Evolutionary conservation across 2,797 vertebrate species (phyloP), one percentile per base, ranked within the genome.

Genomic region (Chelidonichthys spinosus): DNA sequence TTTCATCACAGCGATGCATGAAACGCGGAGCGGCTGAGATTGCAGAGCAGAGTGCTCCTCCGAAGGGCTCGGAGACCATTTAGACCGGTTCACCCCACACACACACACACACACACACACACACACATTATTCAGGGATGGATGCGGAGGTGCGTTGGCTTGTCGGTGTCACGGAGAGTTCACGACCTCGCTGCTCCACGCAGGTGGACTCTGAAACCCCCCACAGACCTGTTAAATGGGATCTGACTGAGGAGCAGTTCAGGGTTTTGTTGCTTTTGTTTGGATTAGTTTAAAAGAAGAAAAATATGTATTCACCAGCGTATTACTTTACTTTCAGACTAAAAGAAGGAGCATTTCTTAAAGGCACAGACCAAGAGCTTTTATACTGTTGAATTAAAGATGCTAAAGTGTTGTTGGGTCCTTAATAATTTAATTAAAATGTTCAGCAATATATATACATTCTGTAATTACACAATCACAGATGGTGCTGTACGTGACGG

Each of bases 111-210:
- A 25, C 25, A 25, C 25, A 25, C 25, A 25, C 25, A 25, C 25
- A 25, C 86, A 91, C 85, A 91, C 90, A 92, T 92, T 78, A 92
- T 91, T 92, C 84, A 91, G 78, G 81, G 77, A 78, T 79, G 76
- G 73, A 83, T 82, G 85, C 81, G 1, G 72, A 77, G 82, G 78
- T 52, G 76, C 71, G 76, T 90, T 91, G 87, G 84, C 90, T 86
- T 79, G 47, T 76, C 2, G 49, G 88, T 89, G 90, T 91, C 89
- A 91, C 65, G 0, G 36, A 85, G 83, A 93, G 92, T 92, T 94
- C 91, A 92, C 58, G 79, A 83, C 82, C 79, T 43, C 32, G 76
- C 59, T 37, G 72, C 76, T 76, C 60, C 33, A 71, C 60, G 44
- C 90, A 92, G 87, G 86, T 90, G 85, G 76, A 91, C 68, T 70